These are phyloP conservation scores for Isotomurus palustris DNA, from an alignment of 2,888 invertebrate genomes.

Conservation along the genomic window DNA sequence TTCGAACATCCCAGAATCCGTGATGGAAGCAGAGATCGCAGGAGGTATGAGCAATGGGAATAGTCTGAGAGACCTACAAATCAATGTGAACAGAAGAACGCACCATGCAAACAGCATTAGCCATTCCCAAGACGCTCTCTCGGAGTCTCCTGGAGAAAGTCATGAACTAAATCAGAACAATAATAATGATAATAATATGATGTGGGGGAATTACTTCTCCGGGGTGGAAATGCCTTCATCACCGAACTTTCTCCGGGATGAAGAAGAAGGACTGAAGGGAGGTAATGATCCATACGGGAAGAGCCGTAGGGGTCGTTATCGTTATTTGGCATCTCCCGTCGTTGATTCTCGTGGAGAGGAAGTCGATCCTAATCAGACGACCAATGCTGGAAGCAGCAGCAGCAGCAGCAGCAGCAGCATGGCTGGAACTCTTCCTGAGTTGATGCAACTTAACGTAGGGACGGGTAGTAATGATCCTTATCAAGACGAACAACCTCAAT, in stretches of 20 bases:
- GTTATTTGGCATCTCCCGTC: background rate
- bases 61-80: constrained; percentile 23
- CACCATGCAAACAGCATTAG: no score
- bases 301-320: constrained; percentile 15
- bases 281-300: constrained; percentile 27
- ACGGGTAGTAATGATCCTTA: background rate
- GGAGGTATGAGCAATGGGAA: constrained; percentile 34
- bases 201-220: constrained; percentile 28
- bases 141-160: background rate
- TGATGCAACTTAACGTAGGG: background rate
- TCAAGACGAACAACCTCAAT: constrained; percentile 3
- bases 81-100: constrained; percentile 33
- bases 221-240: no score
- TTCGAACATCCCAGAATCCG: constrained; percentile 3
- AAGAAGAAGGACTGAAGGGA: background rate
- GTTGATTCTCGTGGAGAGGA: background rate
- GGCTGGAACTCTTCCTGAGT: constrained; percentile 6
- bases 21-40: constrained; percentile 27
- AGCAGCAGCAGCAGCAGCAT: background rate
- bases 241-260: no score
- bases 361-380: background rate
- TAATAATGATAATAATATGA: background rate
- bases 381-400: background rate
- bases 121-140: background rate
- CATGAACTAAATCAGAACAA: background rate